Base-by-base conservation (phyloP, 1,140 invertebrate genomes). In the Neodiprion virginianus region DNA sequence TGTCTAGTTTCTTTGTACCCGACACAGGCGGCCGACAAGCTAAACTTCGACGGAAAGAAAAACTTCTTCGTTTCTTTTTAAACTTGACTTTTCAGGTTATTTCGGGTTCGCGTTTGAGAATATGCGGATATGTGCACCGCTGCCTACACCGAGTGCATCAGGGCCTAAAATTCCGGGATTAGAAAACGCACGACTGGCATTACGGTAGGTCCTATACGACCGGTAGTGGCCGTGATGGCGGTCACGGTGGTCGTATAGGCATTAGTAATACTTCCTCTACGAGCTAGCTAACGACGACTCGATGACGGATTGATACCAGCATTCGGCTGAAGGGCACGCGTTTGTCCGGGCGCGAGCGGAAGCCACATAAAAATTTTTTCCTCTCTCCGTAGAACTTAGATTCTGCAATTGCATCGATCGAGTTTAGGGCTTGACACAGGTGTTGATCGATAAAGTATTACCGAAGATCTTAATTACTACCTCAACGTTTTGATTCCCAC, bases 11-110 rank as follows among this genome's bases (percentile, higher is more conserved):
- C 53, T 61, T 61, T 61, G 53, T 61, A 17, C 53, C 53, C 11
- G 11, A 61, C 53, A n/a, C 53, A n/a, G n/a, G n/a, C 53, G 53
- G n/a, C 11, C 28, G 28, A 40, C 28, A 40, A 40, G 28, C 28
- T 40, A 40, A 40, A 40, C 28, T 40, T 5, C 28, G 28, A 40
- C 28, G 28, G 53, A 8, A 61, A 61, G n/a, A 61, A 61, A 61
- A 61, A 9, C 11, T 61, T 61, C 53, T 61, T 61, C 8, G 53
- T 61, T 61, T 12, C 53, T 61, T 61, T 61, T 61, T 61, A 12
- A 61, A 61, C 53, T 61, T 61, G 53, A 61, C 53, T 61, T 61
- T 61, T 17, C 53, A 61, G 53, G 53, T 61, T 61, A 61, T 61
- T 61, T 61, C 53, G 53, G 53, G 53, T 61, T 61, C n/a, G 53